Conservation (phyloP, 2,797 vertebrate genomes). For the Sebastes reedi region DNA sequence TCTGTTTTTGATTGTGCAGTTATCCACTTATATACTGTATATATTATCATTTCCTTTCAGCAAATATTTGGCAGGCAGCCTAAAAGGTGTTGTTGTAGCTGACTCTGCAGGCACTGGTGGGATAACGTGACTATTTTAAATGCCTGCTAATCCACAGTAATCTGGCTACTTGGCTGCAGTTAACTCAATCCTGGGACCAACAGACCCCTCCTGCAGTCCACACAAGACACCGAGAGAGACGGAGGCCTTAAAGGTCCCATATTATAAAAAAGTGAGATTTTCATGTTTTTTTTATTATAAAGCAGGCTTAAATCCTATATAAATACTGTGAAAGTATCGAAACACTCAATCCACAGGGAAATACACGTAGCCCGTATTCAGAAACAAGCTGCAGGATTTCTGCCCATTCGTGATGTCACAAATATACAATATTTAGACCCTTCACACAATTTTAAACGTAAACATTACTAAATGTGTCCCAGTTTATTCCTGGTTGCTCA, state of each 20-base stretch:
- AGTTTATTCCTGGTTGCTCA: no score
- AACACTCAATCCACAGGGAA: no score
- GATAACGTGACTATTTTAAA: slow-evolving; percentile 84
- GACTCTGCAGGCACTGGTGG: slow-evolving; percentile 65
- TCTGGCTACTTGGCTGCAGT: slow-evolving; percentile 80
- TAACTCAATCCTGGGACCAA: slow-evolving; percentile 74
- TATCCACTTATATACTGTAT: neutral
- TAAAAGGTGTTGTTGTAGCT: slow-evolving; percentile 65
- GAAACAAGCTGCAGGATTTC: no score
- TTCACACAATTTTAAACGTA: no score
- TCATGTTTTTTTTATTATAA: no score
- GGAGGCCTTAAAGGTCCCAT: neutral
- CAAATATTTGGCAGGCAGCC: slow-evolving; percentile 30
- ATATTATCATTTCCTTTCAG: neutral
- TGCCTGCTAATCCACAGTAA: slow-evolving; percentile 81
- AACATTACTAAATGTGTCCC: no score
- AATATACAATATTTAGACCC: no score
- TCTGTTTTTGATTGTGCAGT: neutral
- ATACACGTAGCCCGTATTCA: no score
- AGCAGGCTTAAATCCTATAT: no score
- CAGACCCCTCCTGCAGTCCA: slow-evolving; percentile 25
- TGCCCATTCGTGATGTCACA: no score
- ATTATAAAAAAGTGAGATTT: no score
- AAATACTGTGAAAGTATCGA: no score
- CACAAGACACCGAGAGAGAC: neutral